Percentiles rank a stretch among this genome's conserved stretches.
phyloP scores from a whole-genome alignment of 2,113 vertebrate genomes.

The Athene cunicularia region DNA sequence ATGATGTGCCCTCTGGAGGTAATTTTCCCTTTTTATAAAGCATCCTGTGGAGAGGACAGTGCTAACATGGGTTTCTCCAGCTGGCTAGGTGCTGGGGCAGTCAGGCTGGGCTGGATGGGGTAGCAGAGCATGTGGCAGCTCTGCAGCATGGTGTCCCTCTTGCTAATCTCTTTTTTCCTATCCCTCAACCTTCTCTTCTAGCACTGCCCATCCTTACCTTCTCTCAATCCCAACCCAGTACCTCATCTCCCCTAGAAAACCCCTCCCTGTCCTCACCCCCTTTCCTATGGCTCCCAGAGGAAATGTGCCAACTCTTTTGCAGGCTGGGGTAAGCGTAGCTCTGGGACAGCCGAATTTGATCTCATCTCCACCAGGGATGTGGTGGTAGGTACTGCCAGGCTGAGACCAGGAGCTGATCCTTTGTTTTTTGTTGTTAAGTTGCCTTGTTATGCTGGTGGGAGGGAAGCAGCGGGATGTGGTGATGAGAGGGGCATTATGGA shows the following conservation, averaged over 20 bases:
- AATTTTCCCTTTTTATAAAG: background rate
- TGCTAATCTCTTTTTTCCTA: background rate
- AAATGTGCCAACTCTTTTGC: fast-evolving
- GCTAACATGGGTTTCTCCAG: background rate
- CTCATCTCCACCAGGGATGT: background rate
- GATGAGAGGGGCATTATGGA: background rate
- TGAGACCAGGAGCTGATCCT: fast-evolving
- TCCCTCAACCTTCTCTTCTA: background rate
- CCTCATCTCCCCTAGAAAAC: background rate
- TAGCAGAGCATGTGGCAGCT: background rate
- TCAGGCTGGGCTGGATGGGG: background rate
- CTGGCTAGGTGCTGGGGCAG: background rate
- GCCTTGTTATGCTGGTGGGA: fast-evolving
- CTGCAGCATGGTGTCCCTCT: fast-evolving
- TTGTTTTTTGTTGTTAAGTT: background rate
- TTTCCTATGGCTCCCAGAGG: background rate
- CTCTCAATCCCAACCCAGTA: background rate
- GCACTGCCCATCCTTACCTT: background rate
- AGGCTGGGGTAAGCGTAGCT: background rate
- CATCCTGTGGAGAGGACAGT: background rate
- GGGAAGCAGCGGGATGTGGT: fast-evolving
- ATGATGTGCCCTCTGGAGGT: background rate
- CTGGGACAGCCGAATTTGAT: fast-evolving
- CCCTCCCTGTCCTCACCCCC: background rate
- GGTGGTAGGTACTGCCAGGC: fast-evolving